Base-by-base conservation (phyloP, 1,140 invertebrate genomes). In the Battus philenor region DNA sequence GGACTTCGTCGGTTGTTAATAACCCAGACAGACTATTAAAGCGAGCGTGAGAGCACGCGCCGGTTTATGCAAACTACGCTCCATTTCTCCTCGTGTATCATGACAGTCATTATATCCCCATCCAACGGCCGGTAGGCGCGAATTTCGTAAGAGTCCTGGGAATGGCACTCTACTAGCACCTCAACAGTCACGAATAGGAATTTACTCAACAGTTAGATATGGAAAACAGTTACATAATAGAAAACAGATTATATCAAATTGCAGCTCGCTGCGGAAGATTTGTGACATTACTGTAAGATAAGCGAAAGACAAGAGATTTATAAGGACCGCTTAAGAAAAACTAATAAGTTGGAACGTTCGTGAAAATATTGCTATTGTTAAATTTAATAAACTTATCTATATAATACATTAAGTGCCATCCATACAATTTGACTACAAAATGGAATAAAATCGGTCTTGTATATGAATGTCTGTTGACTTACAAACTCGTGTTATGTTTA, bases 11-110 rank as follows among this genome's bases (percentile, higher is more conserved):
- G 47, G 44, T 54, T 59, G 52, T 50, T 50, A 64, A 59, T 59
- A 68, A 64, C 66, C 71, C 67, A 68, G 64, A 72, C 70, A n/a
- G n/a, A n/a, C 64, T 61, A 74, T 72, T 70, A 70, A 68, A 66
- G 48, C 63, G 64, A 77, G 64, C 77, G 69, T n/a, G n/a, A 68
- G 66, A 75, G 58, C 62, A 75, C 59, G 68, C 58, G 59, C 39
- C 43, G 36, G 60, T 72, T 74, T 76, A 75, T 72, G 70, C 70
- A 78, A 75, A 81, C 63, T 67, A 64, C 66, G 52, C 56, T 54
- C 64, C 50, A 62, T 71, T 69, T 65, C 47, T 56, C 49, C 41
- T 12, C 60, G 63, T 56, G 63, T 60, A 69, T 69, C 71, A 68
- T 69, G 64, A 63, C 59, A 57, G 61, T 75, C 66, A 78, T 81